Evolutionary conservation across 2,888 invertebrate genomes (phyloP).

Genomic region (Sphaerophoria taeniata): DNA sequence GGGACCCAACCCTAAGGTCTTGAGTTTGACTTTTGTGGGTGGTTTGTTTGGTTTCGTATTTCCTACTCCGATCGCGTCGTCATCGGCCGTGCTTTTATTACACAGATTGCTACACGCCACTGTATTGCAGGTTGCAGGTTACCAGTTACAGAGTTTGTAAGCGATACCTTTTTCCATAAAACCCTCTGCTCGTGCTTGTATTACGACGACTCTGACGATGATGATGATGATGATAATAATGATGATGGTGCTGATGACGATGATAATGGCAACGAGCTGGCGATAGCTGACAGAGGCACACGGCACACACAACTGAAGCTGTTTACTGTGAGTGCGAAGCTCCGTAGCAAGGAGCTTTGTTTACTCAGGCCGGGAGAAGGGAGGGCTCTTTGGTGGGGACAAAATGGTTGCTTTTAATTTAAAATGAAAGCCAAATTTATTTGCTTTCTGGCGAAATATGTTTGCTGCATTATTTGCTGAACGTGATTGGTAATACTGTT

Average conservation of each 20-base stretch:
- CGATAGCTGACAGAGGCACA: background rate
- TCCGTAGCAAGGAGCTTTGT: slow-evolving; percentile 14
- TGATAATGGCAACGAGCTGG: slow-evolving; percentile 21
- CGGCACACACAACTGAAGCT: slow-evolving; percentile 15
- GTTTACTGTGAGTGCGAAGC: slow-evolving; percentile 1
- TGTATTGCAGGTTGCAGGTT: slow-evolving; percentile 69
- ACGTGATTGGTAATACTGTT: slow-evolving; percentile 74
- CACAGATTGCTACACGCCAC: slow-evolving; percentile 66
- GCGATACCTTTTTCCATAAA: slow-evolving; percentile 67
- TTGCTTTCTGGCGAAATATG: slow-evolving; percentile 74
- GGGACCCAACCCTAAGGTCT: background rate
- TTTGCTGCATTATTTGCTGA: slow-evolving; percentile 74
- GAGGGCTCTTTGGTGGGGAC: slow-evolving; percentile 54
- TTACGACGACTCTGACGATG: slow-evolving; percentile 41
- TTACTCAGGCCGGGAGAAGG: slow-evolving; percentile 27
- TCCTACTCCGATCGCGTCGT: slow-evolving; percentile 49
- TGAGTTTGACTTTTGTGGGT: slow-evolving; percentile 23
- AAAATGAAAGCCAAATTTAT: slow-evolving; percentile 75
- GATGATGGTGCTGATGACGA: no score
- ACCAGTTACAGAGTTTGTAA: slow-evolving; percentile 64
- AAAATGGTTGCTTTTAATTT: slow-evolving; percentile 75
- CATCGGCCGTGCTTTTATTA: slow-evolving; percentile 43
- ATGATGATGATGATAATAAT: slow-evolving; percentile 19
- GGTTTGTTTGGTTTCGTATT: slow-evolving; percentile 56
- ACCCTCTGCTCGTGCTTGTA: slow-evolving; percentile 33